Evolutionary conservation across 2,797 vertebrate species (phyloP), one percentile per base, ranked within the genome.

Genomic region (Tachyglossus aculeatus): DNA sequence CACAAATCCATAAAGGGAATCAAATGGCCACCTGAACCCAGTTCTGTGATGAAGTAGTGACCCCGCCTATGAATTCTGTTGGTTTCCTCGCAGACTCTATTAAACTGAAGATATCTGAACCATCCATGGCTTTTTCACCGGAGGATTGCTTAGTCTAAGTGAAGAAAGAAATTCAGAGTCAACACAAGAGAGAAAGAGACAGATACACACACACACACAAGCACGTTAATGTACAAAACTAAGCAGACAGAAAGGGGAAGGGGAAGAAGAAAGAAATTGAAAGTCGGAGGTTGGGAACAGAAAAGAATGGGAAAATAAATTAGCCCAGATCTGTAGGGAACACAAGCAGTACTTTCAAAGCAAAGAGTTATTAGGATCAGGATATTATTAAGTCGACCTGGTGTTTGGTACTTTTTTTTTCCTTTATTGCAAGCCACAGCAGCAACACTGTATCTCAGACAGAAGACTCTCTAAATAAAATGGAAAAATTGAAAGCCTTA

Each of bases 121-220:
- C 89, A 74, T 89, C 92, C 91, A 96, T 67, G 86, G 93, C 93
- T 94, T 96, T 96, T 93, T 98, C 95, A 86, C 90, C 85, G 83
- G 92, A 91, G 83, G 93, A 90, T 32, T 96, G 94, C 74, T 96
- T 95, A 73, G 94, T 96, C 96, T 97, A 93, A 93, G 89, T n/a
- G 85, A 80, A 94, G 83, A 94, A 76, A 94, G 90, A 94, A 88
- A 94, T 59, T 79, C 32, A 92, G 70, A 91, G 91, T 94, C 90
- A 92, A 83, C 73, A 77, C 39, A 34, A 56, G 71, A 53, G 72
- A 64, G 83, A 9, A 53, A 70, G 38, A 57, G 27, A 74, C 47
- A 78, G 40, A 33, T 7, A 67, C 19, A 41, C 0, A 21, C 15
- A 58, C 39, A 53, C 0, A 63, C 74, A 69, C 77, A 81, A 29